Evolutionary conservation across 2,797 vertebrate species (phyloP).

Genomic region (Falco berigora): DNA sequence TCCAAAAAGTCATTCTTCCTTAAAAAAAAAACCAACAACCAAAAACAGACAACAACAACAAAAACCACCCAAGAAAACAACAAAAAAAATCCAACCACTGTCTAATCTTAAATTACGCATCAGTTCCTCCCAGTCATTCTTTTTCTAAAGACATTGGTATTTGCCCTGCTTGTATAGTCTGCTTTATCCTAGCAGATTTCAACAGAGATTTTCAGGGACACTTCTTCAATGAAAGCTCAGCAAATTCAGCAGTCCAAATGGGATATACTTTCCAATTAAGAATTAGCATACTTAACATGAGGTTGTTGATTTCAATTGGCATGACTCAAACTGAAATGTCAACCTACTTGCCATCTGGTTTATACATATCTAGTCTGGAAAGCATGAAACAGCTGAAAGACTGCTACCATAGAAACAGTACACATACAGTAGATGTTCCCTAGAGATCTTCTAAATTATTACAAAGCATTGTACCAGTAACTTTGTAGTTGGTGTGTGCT

Average conservation of each 20-base stretch:
- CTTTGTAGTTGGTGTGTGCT: neutral
- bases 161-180: neutral
- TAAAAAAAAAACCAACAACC: neutral
- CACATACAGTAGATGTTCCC: neutral
- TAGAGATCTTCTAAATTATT: neutral
- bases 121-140: neutral
- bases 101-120: neutral
- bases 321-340: slow-evolving; percentile 65
- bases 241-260: slow-evolving; percentile 21
- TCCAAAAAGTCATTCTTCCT: neutral
- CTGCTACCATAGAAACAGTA: slow-evolving; percentile 25
- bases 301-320: slow-evolving; percentile 46
- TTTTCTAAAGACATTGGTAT: neutral
- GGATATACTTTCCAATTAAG: slow-evolving; percentile 53
- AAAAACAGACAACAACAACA: neutral
- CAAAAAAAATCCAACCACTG: neutral
- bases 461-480: neutral
- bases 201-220: neutral
- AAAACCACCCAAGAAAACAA: neutral
- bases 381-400: neutral
- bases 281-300: slow-evolving; percentile 48
- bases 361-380: slow-evolving; percentile 6
- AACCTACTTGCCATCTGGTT: slow-evolving; percentile 58
- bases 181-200: neutral
- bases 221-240: slow-evolving; percentile 32